phyloP scores from a whole-genome alignment of 2,797 vertebrate species.

The Chiloscyllium punctatum region DNA sequence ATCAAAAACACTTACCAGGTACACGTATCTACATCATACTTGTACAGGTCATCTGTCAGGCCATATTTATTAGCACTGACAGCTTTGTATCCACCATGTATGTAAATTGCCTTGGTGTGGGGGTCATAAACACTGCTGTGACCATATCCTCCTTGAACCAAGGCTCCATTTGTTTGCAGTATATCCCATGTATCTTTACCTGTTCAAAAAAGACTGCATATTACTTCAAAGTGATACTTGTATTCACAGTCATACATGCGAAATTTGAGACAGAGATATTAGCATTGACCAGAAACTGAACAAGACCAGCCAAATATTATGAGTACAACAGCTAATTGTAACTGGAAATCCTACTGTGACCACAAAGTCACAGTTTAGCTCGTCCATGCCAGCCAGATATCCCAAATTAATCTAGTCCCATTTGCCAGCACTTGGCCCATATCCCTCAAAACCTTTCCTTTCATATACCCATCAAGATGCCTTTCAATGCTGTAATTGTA shows the following conservation, averaged over 20 bases:
- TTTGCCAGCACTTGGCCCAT: too few species aligned
- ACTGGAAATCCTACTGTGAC: not conserved
- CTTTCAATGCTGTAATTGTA: too few species aligned
- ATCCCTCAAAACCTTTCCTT: too few species aligned
- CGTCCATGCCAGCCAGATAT: too few species aligned
- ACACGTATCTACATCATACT: slow-evolving; percentile 70
- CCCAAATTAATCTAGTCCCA: too few species aligned
- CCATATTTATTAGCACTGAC: slow-evolving; percentile 94
- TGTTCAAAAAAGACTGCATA: slow-evolving; percentile 41
- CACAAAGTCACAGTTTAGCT: too few species aligned
- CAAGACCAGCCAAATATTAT: not conserved
- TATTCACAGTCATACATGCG: too few species aligned
- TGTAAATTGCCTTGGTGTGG: slow-evolving; percentile 71
- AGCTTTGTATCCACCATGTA: slow-evolving; percentile 94
- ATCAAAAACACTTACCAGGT: slow-evolving; percentile 68
- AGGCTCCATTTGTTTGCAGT: slow-evolving; percentile 69
- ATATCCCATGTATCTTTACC: slow-evolving; percentile 75
- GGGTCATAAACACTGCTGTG: slow-evolving; percentile 91
- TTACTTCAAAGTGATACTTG: not conserved
- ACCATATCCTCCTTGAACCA: slow-evolving; percentile 93
- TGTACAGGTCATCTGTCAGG: slow-evolving; percentile 88
- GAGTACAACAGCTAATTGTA: not conserved
- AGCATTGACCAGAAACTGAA: not conserved
- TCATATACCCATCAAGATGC: too few species aligned
- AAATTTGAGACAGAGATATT: too few species aligned